Percentiles rank a stretch among this genome's conserved stretches.
These are phyloP conservation scores for Thunnus maccoyii DNA, from an alignment of 2,113 vertebrate species.

Conservation along the genomic window DNA sequence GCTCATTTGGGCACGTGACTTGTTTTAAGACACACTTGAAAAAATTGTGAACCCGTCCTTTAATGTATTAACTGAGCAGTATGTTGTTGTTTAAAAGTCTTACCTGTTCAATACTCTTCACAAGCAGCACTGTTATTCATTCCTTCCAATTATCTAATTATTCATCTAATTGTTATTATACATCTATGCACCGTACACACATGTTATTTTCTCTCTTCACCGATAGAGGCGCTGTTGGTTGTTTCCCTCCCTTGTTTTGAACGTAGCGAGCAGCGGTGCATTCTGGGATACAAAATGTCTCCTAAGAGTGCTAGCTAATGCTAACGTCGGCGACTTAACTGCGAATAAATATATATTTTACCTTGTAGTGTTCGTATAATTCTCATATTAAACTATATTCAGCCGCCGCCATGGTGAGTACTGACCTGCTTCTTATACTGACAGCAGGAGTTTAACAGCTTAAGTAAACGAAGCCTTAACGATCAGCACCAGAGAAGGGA, in stretches of 20 bases:
- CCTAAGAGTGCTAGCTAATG: constrained; percentile 25
- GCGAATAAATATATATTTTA: constrained; percentile 4
- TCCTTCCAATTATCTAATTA: no score
- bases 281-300: constrained; percentile 80
- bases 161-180: no score
- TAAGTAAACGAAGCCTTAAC: constrained; percentile 5
- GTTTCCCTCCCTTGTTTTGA: constrained; percentile 35
- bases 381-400: not conserved
- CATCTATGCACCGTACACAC: no score
- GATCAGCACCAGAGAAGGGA: not conserved
- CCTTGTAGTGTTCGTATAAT: not conserved
- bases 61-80: no score
- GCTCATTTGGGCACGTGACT: no score
- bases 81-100: no score
- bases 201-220: not conserved
- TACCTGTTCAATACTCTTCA: no score
- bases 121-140: no score
- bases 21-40: no score
- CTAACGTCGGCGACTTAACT: constrained; percentile 8
- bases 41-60: no score
- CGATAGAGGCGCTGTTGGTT: constrained; percentile 18
- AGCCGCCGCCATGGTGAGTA: constrained; percentile 74
- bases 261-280: constrained; percentile 54
- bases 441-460: not conserved
- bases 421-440: no score